Percentiles rank a stretch among this genome's conserved stretches.
phyloP scores from a whole-genome alignment of 2,888 invertebrate species.

The Harpagoxenus sublaevis region DNA sequence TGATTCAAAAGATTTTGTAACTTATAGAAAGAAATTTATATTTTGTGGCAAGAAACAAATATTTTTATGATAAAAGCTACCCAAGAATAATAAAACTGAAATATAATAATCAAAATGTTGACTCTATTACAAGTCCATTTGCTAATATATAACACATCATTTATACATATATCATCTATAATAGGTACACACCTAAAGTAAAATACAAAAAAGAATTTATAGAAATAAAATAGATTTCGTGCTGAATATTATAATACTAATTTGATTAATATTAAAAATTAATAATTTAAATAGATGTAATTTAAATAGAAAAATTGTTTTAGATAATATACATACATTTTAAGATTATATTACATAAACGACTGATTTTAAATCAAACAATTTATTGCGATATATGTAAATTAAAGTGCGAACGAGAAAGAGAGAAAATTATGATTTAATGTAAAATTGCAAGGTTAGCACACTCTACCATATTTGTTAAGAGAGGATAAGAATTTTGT shows the following conservation, averaged over 20 bases:
- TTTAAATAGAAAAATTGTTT: neutral
- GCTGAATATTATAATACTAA: neutral
- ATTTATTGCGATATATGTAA: neutral
- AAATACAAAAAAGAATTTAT: neutral
- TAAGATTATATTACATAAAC: neutral
- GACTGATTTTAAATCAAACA: neutral
- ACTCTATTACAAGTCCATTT: neutral
- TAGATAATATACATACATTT: conserved; percentile 6
- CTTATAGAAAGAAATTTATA: neutral
- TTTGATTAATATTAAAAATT: neutral
- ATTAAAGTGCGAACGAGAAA: neutral
- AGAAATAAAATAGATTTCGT: no score
- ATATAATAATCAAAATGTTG: neutral
- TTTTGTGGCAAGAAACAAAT: neutral
- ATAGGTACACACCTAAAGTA: neutral
- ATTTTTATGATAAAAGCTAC: neutral
- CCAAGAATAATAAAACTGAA: neutral
- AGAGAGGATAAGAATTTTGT: conserved; percentile 61
- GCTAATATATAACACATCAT: neutral
- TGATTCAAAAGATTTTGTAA: neutral
- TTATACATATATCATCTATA: neutral
- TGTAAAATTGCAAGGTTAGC: conserved; percentile 10
- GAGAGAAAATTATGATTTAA: conserved; percentile 3
- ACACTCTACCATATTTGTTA: conserved; percentile 18
- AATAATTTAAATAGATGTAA: neutral